phyloP scores from a whole-genome alignment of 2,113 vertebrate genomes.

The Perognathus longimembris region DNA sequence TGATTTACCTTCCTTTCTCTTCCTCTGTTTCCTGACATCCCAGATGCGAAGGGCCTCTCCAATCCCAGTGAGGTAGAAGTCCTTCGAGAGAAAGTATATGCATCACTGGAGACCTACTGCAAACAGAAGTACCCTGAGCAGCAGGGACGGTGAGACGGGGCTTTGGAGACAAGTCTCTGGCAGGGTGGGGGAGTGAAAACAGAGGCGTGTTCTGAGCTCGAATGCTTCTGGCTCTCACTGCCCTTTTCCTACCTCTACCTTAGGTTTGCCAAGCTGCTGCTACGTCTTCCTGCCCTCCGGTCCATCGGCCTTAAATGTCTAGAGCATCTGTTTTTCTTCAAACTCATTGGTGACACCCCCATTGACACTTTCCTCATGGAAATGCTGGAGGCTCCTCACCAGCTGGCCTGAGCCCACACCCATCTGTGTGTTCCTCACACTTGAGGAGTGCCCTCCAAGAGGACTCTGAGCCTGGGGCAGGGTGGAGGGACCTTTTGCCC shows the following conservation, averaged over 20 bases:
- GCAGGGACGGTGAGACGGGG: slow-evolving; percentile 73
- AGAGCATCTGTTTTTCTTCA: slow-evolving; percentile 97
- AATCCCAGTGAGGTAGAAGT: slow-evolving; percentile 94
- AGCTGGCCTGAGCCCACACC: slow-evolving; percentile 89
- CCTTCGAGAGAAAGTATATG: slow-evolving; percentile 94
- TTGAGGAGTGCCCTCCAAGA: not conserved
- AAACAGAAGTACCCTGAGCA: slow-evolving; percentile 93
- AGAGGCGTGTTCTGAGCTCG: rapidly evolving
- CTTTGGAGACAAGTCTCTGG: not conserved
- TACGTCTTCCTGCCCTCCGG: slow-evolving; percentile 93
- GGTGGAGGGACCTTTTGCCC: not conserved
- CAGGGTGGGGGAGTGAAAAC: not conserved
- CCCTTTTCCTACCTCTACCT: too few species aligned
- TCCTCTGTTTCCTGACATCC: not conserved
- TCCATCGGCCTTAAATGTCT: slow-evolving; percentile 95
- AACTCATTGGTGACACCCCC: slow-evolving; percentile 96
- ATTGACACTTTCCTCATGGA: slow-evolving; percentile 98
- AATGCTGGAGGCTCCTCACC: slow-evolving; percentile 96
- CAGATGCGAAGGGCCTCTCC: slow-evolving; percentile 90
- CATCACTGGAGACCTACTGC: slow-evolving; percentile 94
- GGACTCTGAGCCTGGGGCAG: slow-evolving; percentile 23
- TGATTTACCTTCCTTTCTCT: not conserved
- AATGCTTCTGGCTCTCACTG: not conserved
- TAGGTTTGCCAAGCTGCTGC: slow-evolving; percentile 97
- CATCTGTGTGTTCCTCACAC: not conserved